Evolutionary conservation across 1,140 invertebrate species (phyloP).

Genomic region (Cherax quadricarinatus): DNA sequence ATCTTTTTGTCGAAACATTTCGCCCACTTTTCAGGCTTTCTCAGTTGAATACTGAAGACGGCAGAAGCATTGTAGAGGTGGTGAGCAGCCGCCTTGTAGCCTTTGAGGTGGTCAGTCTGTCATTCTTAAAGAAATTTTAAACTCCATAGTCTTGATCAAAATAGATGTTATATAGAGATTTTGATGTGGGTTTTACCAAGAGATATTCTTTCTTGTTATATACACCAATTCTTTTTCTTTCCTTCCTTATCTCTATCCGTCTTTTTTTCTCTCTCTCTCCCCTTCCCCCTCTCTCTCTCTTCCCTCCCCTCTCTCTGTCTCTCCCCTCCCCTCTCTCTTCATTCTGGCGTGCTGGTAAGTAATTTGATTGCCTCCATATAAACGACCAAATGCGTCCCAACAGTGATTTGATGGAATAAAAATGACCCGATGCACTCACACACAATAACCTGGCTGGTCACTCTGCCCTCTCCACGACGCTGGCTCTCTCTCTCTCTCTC

Average conservation of each 20-base stretch:
- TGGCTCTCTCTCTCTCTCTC: too few species aligned
- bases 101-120: too few species aligned
- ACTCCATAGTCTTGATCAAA: too few species aligned
- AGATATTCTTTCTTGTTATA: too few species aligned
- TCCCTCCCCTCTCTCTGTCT: not conserved
- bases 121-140: too few species aligned
- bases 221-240: not conserved
- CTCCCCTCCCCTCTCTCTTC: not conserved
- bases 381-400: slow-evolving; percentile 69
- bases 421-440: slow-evolving; percentile 60
- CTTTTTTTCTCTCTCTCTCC: not conserved
- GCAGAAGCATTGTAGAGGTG: too few species aligned
- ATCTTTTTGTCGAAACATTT: too few species aligned
- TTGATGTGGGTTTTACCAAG: too few species aligned
- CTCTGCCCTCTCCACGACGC: not conserved
- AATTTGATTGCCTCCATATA: slow-evolving; percentile 70
- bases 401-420: slow-evolving; percentile 72
- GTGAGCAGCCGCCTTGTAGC: too few species aligned
- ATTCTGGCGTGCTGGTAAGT: slow-evolving; percentile 36
- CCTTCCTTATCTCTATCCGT: not conserved
- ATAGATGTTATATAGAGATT: too few species aligned
- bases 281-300: not conserved
- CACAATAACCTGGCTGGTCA: slow-evolving; percentile 46
- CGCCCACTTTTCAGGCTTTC: too few species aligned
- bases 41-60: too few species aligned